Conservation (phyloP, 30 jellyfish, hydroid and myxozoan species). For the Sanderia malayensis region DNA sequence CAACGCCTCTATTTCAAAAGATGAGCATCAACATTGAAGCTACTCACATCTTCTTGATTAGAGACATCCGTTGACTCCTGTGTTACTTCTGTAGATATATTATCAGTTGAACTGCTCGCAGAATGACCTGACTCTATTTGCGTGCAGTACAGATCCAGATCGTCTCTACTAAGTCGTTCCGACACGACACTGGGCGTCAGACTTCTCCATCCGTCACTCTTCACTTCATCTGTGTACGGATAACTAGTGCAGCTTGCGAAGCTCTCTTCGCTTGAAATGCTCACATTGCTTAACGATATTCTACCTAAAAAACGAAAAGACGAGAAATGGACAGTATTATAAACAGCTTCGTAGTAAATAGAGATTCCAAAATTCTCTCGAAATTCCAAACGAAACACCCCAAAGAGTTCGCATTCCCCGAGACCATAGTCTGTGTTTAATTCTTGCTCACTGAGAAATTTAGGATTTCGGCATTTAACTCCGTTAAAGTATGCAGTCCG, state of each 20-base stretch:
- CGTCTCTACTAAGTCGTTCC: slow-evolving; percentile 61
- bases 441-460: too few relatives aligned
- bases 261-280: slow-evolving; percentile 76
- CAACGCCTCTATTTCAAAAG: too few relatives aligned
- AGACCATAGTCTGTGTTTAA: too few relatives aligned
- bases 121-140: slow-evolving; percentile 18
- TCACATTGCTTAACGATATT: slow-evolving; percentile 40
- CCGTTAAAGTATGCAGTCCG: too few relatives aligned
- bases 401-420: too few relatives aligned
- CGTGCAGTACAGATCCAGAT: slow-evolving; percentile 39
- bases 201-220: slow-evolving; percentile 54
- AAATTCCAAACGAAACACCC: too few relatives aligned
- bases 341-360: too few relatives aligned
- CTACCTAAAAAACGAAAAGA: not conserved
- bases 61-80: slow-evolving; percentile 10
- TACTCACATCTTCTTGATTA: slow-evolving; percentile 27
- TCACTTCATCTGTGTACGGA: slow-evolving; percentile 38
- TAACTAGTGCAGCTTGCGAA: slow-evolving; percentile 67
- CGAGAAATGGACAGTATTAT: too few relatives aligned
- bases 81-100: slow-evolving; percentile 22
- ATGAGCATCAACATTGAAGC: too few relatives aligned
- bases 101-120: slow-evolving; percentile 36
- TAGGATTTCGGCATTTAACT: too few relatives aligned
- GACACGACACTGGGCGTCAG: slow-evolving; percentile 59
- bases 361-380: too few relatives aligned